Evolutionary conservation across 2,888 invertebrate species (phyloP).

Genomic region (Fragum whitleyi): DNA sequence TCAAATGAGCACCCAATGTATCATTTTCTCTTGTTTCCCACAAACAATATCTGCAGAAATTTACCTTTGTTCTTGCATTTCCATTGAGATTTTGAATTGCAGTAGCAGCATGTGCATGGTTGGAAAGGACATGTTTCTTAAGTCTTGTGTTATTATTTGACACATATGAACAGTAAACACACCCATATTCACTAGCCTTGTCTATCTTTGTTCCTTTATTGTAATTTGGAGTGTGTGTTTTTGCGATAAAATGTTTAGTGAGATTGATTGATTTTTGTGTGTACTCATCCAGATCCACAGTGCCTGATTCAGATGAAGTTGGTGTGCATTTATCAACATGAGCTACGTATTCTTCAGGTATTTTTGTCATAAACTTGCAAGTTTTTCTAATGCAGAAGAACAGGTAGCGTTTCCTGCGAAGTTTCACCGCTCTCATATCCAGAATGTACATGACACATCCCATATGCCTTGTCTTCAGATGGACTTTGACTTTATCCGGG

Average conservation of each 20-base stretch:
- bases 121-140: conserved; percentile 72
- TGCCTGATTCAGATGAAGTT: conserved; percentile 54
- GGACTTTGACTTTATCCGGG: conserved; percentile 65
- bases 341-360: conserved; percentile 66
- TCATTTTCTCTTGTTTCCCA: conserved; percentile 69
- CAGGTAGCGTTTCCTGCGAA: conserved; percentile 68
- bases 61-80: conserved; percentile 58
- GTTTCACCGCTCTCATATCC: conserved; percentile 70
- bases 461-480: conserved; percentile 65
- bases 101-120: conserved; percentile 59
- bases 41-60: conserved; percentile 71
- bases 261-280: conserved; percentile 66
- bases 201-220: conserved; percentile 47
- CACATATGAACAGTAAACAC: conserved; percentile 70
- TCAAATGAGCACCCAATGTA: conserved; percentile 62
- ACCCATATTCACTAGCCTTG: conserved; percentile 69
- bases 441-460: conserved; percentile 70
- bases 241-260: conserved; percentile 63
- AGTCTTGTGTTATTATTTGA: conserved; percentile 69
- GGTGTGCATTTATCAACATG: conserved; percentile 75
- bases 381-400: conserved; percentile 75
- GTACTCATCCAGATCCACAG: conserved; percentile 53
- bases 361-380: conserved; percentile 74
- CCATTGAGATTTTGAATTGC: conserved; percentile 67
- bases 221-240: conserved; percentile 57